Conservation (phyloP, 2,797 vertebrate species). For the Dromococcyx pavoninus region DNA sequence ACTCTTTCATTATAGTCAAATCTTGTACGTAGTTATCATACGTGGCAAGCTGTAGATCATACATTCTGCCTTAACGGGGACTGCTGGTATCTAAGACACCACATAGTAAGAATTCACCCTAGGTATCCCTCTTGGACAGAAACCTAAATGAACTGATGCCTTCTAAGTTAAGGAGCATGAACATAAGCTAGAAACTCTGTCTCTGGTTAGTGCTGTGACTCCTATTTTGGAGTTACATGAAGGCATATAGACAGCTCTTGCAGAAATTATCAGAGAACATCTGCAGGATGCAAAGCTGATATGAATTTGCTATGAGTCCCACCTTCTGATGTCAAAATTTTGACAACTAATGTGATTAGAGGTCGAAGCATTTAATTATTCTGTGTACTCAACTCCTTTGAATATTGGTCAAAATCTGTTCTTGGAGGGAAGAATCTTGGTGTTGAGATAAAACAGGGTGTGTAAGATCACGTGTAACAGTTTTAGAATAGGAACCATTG, state of each 20-base stretch:
- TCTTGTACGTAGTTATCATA: neutral
- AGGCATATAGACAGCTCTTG: neutral
- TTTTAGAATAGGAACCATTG: neutral
- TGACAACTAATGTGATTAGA: neutral
- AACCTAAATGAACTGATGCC: neutral
- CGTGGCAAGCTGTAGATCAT: neutral
- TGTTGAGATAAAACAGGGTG: neutral
- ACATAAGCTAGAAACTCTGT: neutral
- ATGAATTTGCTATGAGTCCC: neutral
- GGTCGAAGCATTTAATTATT: neutral
- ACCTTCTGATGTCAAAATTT: neutral
- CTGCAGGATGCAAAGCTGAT: neutral
- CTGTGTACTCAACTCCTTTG: neutral
- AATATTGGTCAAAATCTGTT: neutral
- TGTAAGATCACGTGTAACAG: neutral
- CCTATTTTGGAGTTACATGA: neutral
- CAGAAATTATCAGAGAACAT: neutral
- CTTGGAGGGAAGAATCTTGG: neutral
- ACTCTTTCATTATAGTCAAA: neutral
- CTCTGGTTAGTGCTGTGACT: neutral
- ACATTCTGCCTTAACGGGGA: neutral
- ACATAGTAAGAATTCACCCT: neutral
- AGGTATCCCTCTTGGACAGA: neutral
- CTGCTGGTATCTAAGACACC: neutral
- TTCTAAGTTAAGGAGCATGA: neutral